Conservation (phyloP, 1,140 invertebrate species). For the Drosophila sulfurigaster region DNA sequence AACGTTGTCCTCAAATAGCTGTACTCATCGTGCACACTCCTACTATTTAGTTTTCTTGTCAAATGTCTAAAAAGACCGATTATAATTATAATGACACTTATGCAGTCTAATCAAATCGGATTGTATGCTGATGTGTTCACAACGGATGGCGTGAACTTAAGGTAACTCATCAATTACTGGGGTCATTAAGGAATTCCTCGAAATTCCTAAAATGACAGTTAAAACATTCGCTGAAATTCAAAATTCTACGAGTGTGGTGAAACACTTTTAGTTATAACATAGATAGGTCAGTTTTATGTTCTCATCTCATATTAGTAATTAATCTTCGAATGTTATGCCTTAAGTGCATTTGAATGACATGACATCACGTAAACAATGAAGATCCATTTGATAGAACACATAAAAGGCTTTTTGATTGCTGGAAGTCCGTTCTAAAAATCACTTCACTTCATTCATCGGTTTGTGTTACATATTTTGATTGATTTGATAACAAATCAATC, state of each 20-base stretch:
- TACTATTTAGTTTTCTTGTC: slow-evolving; percentile 49
- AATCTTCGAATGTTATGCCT: background rate
- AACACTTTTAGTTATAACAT: slow-evolving; percentile 5
- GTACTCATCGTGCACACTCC: slow-evolving; percentile 42
- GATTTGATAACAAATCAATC: slow-evolving; percentile 44
- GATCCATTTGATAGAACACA: background rate
- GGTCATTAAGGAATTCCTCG: background rate
- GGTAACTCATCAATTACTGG: background rate
- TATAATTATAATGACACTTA: slow-evolving; percentile 46
- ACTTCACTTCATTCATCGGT: slow-evolving; percentile 37
- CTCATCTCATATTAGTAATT: background rate
- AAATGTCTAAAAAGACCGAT: slow-evolving; percentile 43
- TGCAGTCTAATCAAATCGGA: slow-evolving; percentile 9
- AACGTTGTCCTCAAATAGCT: slow-evolving; percentile 57
- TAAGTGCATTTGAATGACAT: background rate
- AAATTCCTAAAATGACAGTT: background rate
- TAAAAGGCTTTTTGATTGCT: slow-evolving; percentile 2
- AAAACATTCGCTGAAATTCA: slow-evolving; percentile 1
- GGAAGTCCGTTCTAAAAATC: slow-evolving; percentile 24
- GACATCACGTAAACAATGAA: slow-evolving; percentile 18
- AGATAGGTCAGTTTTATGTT: slow-evolving; percentile 23
- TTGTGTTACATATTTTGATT: slow-evolving; percentile 43
- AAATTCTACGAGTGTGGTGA: background rate
- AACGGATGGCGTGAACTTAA: slow-evolving; percentile 2
- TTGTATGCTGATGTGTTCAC: background rate